These are phyloP conservation scores for Prinia subflava DNA, from an alignment of 2,113 vertebrate genomes.

Conservation along the genomic window DNA sequence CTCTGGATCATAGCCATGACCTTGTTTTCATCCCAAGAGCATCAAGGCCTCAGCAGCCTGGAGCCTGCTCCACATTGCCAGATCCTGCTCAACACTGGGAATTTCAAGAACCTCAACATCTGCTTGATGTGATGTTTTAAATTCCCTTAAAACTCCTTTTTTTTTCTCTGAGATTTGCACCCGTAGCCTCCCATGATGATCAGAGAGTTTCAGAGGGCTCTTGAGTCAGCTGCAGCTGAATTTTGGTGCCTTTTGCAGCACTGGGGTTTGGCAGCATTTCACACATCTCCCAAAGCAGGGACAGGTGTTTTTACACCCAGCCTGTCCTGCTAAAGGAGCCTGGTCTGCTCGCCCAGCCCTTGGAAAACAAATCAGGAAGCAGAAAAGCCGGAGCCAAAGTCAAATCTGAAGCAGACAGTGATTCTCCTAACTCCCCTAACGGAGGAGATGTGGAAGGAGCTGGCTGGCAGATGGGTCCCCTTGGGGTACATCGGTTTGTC, in stretches of 20 bases:
- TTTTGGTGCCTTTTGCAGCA: not conserved
- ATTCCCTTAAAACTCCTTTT: not conserved
- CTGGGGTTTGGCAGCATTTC: not conserved
- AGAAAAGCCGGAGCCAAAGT: not conserved
- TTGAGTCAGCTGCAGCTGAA: not conserved
- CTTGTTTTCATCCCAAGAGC: not conserved
- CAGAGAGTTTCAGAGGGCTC: not conserved
- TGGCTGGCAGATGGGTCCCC: slow-evolving; percentile 62
- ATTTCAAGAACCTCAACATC: not conserved
- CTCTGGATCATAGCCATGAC: not conserved
- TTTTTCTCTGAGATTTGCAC: not conserved
- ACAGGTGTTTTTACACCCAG: not conserved
- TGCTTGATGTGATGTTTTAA: not conserved
- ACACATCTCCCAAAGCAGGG: not conserved
- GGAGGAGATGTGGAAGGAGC: not conserved
- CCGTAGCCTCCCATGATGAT: fast-evolving
- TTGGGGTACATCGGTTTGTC: slow-evolving; percentile 37
- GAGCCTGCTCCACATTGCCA: not conserved
- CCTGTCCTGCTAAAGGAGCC: not conserved
- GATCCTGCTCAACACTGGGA: not conserved
- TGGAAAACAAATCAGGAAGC: not conserved
- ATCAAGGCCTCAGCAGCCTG: not conserved
- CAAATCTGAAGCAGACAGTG: not conserved
- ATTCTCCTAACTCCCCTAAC: not conserved
- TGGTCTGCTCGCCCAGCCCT: fast-evolving